A percentile compares a stretch with the other conserved stretches of the same genome.
These are phyloP conservation scores for Corythornis cristatus DNA, from an alignment of 2,113 vertebrate genomes.

Conservation along the genomic window DNA sequence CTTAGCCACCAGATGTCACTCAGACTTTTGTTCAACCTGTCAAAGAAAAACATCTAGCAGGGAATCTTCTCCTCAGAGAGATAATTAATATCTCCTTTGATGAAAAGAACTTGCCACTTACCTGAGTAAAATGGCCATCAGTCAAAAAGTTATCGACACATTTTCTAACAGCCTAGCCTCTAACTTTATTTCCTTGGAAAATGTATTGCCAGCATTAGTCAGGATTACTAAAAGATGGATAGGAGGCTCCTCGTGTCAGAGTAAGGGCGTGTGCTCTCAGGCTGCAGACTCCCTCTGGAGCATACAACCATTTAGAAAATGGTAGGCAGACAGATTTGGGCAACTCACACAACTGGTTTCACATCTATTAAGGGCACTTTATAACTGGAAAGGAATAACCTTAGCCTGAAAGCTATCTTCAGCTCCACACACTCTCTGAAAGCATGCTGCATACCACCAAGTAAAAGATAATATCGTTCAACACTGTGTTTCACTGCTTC, in stretches of 20 bases:
- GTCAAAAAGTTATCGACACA: not conserved
- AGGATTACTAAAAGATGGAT: not conserved
- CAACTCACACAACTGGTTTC: not conserved
- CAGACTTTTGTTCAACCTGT: not conserved
- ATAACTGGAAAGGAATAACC: not conserved
- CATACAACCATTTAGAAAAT: not conserved
- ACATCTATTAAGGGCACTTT: not conserved
- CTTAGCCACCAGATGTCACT: constrained; percentile 9
- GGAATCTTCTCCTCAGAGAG: not conserved
- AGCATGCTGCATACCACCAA: not conserved
- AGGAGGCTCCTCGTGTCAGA: not conserved
- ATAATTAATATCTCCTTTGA: not conserved
- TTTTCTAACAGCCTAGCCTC: not conserved
- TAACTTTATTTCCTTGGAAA: not conserved
- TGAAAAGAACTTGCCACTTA: not conserved
- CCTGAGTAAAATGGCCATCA: not conserved
- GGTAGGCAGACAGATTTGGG: not conserved
- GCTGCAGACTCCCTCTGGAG: not conserved
- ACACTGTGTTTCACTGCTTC: constrained; percentile 49
- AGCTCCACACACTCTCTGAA: not conserved
- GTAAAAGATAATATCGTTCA: not conserved
- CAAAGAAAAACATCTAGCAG: not conserved
- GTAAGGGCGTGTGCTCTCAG: not conserved
- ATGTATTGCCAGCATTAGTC: not conserved
- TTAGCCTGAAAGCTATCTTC: not conserved